Evolutionary conservation across 2,888 invertebrate genomes (phyloP).

Genomic region (Tanytarsus gracilentus): DNA sequence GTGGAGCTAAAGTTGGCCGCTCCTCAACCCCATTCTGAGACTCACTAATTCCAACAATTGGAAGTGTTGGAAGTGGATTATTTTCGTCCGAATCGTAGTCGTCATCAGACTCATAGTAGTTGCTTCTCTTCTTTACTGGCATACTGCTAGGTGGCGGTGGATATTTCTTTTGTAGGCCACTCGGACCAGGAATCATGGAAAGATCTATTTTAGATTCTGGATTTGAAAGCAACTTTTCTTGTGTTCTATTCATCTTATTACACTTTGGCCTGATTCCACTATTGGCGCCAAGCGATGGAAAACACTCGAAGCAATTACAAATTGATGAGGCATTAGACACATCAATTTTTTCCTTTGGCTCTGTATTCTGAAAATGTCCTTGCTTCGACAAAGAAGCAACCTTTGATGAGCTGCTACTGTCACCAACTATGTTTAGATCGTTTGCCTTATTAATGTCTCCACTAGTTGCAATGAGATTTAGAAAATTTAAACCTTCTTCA

Average conservation of each 20-base stretch:
- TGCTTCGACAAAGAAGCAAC: neutral
- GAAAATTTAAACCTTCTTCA: constrained; percentile 8
- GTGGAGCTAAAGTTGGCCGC: constrained; percentile 52
- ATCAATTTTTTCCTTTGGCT: neutral
- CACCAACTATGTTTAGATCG: neutral
- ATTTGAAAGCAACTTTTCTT: neutral
- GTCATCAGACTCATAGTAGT: neutral
- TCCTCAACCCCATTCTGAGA: neutral
- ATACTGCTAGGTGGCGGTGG: neutral
- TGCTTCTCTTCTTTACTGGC: neutral
- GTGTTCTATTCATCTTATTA: neutral
- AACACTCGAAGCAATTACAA: constrained; percentile 14
- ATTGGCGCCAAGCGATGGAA: neutral
- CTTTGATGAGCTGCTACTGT: neutral
- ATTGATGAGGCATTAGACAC: neutral
- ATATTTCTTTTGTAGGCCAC: constrained; percentile 1
- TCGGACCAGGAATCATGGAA: constrained; percentile 12
- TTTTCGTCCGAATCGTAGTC: neutral
- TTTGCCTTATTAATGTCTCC: constrained; percentile 10
- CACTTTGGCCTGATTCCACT: neutral
- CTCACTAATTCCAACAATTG: neutral
- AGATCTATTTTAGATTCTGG: neutral
- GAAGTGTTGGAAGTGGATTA: neutral
- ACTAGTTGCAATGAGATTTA: constrained; percentile 8
- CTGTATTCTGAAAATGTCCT: neutral